These are phyloP conservation scores for Enteromius anoplus DNA, from an alignment of 2,797 vertebrate species.

Conservation along the genomic window DNA sequence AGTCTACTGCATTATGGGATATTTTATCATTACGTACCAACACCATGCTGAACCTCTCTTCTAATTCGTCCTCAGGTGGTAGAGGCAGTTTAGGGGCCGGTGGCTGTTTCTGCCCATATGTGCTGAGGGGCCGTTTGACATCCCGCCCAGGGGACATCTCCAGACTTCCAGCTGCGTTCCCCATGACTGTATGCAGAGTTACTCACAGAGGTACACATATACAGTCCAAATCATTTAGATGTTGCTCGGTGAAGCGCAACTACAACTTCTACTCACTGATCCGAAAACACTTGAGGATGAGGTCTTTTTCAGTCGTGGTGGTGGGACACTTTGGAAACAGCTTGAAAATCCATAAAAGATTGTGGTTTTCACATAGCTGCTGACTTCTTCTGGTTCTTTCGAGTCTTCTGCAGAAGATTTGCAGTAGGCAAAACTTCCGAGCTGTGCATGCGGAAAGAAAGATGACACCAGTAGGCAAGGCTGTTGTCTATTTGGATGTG, in stretches of 20 bases:
- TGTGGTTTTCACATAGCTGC: constrained; percentile 3
- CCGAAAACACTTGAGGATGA: not conserved
- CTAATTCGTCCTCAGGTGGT: constrained; percentile 55
- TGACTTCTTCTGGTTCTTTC: not conserved
- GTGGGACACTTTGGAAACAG: not conserved
- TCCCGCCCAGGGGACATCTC: constrained; percentile 50
- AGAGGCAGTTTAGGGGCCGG: constrained; percentile 48
- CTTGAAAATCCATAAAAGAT: not conserved
- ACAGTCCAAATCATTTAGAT: constrained; percentile 15
- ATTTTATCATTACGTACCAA: constrained; percentile 45
- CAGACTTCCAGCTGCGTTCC: constrained; percentile 63
- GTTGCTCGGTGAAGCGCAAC: not conserved
- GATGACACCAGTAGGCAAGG: not conserved
- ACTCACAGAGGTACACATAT: constrained; percentile 25
- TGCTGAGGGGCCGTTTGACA: constrained; percentile 25
- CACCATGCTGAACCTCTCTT: constrained; percentile 51
- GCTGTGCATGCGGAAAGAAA: not conserved
- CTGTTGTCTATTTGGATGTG: not conserved
- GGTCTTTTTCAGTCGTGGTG: not conserved
- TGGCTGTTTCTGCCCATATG: constrained; percentile 30
- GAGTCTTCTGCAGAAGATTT: not conserved
- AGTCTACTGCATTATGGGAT: not conserved
- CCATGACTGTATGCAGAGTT: constrained; percentile 38
- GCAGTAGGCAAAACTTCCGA: not conserved
- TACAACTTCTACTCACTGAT: not conserved